Percentiles rank a stretch among this genome's conserved stretches.
phyloP scores from a whole-genome alignment of 2,797 vertebrate genomes.

The Muscicapa striata region DNA sequence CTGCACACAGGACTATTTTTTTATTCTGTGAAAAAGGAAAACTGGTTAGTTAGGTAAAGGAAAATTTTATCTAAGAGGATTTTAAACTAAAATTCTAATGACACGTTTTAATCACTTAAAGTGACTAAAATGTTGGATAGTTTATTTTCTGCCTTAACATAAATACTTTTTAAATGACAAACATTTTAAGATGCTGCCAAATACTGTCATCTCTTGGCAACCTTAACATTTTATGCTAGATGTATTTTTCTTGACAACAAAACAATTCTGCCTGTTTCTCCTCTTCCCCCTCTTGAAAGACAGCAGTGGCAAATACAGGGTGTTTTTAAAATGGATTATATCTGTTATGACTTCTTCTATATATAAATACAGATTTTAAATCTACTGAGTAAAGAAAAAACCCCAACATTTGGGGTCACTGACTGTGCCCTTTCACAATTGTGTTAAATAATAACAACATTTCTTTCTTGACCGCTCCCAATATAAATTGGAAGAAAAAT shows the following conservation, averaged over 20 bases:
- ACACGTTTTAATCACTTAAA: conserved; percentile 73
- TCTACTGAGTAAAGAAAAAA: not conserved
- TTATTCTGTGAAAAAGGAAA: not conserved
- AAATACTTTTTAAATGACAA: conserved; percentile 84
- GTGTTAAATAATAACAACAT: conserved; percentile 62
- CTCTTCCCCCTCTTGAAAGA: conserved; percentile 58
- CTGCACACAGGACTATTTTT: not conserved
- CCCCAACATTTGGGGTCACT: not conserved
- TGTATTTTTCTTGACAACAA: conserved; percentile 78
- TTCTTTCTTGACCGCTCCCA: conserved; percentile 34
- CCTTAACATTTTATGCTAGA: conserved; percentile 73
- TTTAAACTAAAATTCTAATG: conserved; percentile 68
- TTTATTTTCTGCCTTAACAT: conserved; percentile 78
- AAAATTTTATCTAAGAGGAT: conserved; percentile 48
- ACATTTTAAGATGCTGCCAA: conserved; percentile 79
- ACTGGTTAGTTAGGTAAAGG: conserved; percentile 26
- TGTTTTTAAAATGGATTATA: conserved; percentile 55
- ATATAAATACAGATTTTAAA: conserved; percentile 45
- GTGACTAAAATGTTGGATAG: conserved; percentile 76
- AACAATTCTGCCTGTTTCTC: conserved; percentile 66
- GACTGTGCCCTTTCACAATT: conserved; percentile 10
- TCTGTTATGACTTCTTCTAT: conserved; percentile 53
- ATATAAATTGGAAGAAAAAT: not conserved
- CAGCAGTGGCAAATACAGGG: conserved; percentile 62
- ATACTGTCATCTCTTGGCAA: conserved; percentile 80